Evolutionary conservation across 2,797 vertebrate genomes (phyloP).

Genomic region (Dermochelys coriacea): DNA sequence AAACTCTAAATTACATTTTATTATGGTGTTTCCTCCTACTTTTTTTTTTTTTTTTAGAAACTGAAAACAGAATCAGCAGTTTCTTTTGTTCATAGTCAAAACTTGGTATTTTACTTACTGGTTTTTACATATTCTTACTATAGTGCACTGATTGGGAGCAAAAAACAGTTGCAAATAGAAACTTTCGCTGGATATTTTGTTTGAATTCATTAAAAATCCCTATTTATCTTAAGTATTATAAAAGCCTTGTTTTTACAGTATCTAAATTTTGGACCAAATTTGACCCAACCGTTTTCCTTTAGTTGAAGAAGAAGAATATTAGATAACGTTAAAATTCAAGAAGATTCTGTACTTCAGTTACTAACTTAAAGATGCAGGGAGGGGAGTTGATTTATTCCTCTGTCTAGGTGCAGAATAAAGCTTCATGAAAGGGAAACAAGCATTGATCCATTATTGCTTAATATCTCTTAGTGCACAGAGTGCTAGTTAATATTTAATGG

Average conservation of each 20-base stretch:
- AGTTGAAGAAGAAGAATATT: neutral
- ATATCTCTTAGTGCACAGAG: neutral
- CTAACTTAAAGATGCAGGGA: neutral
- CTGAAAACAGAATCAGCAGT: neutral
- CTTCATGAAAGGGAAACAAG: neutral
- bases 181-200: too few relatives aligned
- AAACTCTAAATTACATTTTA: neutral
- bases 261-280: neutral
- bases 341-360: neutral
- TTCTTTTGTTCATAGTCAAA: too few relatives aligned
- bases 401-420: neutral
- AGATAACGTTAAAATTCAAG: neutral
- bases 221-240: neutral
- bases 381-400: neutral
- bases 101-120: too few relatives aligned
- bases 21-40: neutral
- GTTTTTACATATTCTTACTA: neutral
- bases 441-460: neutral
- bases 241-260: accelerated
- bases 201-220: too few relatives aligned
- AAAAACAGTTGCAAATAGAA: neutral
- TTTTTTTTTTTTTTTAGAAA: neutral
- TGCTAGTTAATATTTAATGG: neutral
- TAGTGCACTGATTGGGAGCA: neutral
- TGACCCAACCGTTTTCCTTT: neutral